phyloP scores from a whole-genome alignment of 1,140 invertebrate genomes.

The Polypedilum vanderplanki region DNA sequence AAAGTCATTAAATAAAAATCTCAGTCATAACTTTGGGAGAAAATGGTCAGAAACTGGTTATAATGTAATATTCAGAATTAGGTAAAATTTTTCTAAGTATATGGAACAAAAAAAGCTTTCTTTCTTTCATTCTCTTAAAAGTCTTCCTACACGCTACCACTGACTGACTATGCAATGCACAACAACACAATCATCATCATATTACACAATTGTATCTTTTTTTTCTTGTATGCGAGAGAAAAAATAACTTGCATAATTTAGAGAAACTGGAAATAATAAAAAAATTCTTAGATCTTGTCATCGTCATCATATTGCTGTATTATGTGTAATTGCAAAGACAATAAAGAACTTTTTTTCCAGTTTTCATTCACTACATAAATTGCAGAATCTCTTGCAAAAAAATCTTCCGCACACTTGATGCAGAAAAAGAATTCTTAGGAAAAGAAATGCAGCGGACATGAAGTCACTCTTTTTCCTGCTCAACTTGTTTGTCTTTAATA shows the following conservation, averaged over 20 bases:
- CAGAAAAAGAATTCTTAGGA: background rate
- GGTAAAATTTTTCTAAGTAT: background rate
- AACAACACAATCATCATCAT: background rate
- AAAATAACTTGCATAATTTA: background rate
- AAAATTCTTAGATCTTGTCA: slow-evolving; percentile 3
- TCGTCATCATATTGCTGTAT: background rate
- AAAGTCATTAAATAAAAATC: slow-evolving; percentile 7
- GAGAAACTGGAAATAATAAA: background rate
- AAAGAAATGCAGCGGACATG: slow-evolving; percentile 3
- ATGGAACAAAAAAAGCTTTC: background rate
- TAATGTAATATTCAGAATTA: slow-evolving; percentile 7
- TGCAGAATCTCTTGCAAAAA: background rate
- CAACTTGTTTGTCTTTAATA: background rate
- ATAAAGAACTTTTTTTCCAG: slow-evolving; percentile 10
- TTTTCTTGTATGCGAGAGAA: background rate
- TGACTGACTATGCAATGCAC: background rate
- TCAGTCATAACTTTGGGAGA: background rate
- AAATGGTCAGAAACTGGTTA: slow-evolving; percentile 17
- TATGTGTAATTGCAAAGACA: background rate
- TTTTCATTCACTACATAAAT: background rate
- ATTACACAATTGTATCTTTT: background rate
- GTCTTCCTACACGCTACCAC: background rate
- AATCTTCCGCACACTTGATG: slow-evolving; percentile 10
- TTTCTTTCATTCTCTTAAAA: background rate
- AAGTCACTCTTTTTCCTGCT: background rate